Percentiles rank a stretch among this genome's conserved stretches.
These are phyloP conservation scores for Himalopsyche anomala DNA, from an alignment of 2,888 invertebrate species.

Conservation along the genomic window DNA sequence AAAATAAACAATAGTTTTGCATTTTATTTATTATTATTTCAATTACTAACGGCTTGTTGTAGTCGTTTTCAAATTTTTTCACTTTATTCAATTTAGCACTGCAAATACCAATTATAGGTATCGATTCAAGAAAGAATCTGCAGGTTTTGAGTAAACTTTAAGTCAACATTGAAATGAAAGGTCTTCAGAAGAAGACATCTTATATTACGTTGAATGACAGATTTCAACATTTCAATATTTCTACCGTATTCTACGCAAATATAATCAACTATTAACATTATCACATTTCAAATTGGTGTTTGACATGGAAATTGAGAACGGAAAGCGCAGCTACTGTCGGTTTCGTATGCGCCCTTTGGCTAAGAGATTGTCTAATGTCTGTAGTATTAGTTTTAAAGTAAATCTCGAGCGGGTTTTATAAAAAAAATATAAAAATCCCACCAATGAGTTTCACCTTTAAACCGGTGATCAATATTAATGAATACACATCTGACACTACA, in stretches of 20 bases:
- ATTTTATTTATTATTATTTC: too few species aligned
- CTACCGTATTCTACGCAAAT: conserved; percentile 38
- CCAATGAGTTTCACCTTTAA: too few species aligned
- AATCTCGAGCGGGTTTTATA: too few species aligned
- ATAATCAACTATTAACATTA: conserved; percentile 42
- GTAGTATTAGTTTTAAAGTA: too few species aligned
- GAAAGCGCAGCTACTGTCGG: not conserved
- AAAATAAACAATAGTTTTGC: too few species aligned
- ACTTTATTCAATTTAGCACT: too few species aligned
- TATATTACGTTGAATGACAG: not conserved
- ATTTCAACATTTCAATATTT: conserved; percentile 28
- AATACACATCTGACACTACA: not conserved
- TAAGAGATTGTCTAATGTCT: not conserved
- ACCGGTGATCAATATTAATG: too few species aligned
- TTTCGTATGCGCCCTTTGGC: conserved; percentile 8
- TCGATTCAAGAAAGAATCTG: not conserved
- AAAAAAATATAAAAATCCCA: too few species aligned
- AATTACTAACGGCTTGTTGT: too few species aligned
- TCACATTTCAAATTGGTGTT: conserved; percentile 41
- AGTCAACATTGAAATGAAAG: not conserved
- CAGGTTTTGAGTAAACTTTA: conserved; percentile 5
- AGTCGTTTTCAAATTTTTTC: too few species aligned
- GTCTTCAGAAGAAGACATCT: not conserved
- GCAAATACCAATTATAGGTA: not conserved
- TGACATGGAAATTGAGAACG: not conserved